Evolutionary conservation across 2,797 vertebrate species (phyloP).

Genomic region (Rhodeus uyekii): DNA sequence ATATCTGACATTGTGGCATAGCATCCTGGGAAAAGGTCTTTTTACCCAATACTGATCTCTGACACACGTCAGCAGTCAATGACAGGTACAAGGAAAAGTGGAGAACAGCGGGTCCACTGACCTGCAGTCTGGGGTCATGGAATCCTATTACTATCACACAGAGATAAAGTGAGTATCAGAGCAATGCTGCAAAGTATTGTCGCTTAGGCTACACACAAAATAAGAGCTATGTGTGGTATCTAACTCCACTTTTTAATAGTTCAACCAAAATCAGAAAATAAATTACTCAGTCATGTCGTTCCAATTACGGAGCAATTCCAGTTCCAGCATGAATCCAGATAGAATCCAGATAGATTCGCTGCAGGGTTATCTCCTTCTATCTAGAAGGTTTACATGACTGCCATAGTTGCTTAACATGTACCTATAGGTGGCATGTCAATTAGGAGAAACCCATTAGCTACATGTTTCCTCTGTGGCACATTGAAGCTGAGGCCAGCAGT

Average conservation of each 20-base stretch:
- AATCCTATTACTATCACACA: slow-evolving; percentile 44
- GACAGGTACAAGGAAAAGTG: slow-evolving; percentile 39
- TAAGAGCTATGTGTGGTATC: not conserved
- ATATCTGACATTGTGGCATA: not conserved
- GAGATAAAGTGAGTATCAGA: slow-evolving; percentile 38
- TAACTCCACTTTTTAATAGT: not conserved
- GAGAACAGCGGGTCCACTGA: slow-evolving; percentile 26
- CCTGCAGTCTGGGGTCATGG: slow-evolving; percentile 29
- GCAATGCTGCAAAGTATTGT: slow-evolving; percentile 10
- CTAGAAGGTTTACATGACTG: too few relatives aligned
- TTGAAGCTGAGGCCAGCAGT: too few relatives aligned
- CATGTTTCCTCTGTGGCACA: too few relatives aligned
- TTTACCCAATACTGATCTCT: slow-evolving; percentile 36
- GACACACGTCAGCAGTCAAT: slow-evolving; percentile 36
- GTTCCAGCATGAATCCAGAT: too few relatives aligned
- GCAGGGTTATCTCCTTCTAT: too few relatives aligned
- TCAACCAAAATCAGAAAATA: not conserved
- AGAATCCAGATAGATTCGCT: too few relatives aligned
- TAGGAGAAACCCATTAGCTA: too few relatives aligned
- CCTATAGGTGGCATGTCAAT: too few relatives aligned
- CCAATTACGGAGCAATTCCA: too few relatives aligned
- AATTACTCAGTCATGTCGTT: not conserved
- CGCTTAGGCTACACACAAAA: not conserved
- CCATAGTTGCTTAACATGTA: too few relatives aligned
- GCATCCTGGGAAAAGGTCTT: slow-evolving; percentile 7